Conservation (phyloP, 2,797 vertebrate genomes). For the Euphonia xanthogaster region DNA sequence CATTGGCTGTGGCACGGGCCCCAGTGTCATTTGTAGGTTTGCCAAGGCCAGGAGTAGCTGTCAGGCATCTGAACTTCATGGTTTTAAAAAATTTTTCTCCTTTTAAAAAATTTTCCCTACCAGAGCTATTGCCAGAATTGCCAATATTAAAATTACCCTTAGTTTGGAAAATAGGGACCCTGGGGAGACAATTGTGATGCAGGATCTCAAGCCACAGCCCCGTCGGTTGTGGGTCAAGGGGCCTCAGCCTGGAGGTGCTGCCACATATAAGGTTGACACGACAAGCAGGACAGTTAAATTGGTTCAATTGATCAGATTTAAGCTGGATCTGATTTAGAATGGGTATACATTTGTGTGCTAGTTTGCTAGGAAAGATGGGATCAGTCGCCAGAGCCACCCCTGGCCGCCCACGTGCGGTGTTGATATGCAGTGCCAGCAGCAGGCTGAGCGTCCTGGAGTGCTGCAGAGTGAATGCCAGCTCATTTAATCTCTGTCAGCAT, state of each 20-base stretch:
- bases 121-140: neutral
- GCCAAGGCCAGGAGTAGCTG: neutral
- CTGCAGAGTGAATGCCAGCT: neutral
- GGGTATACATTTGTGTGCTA: neutral
- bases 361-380: neutral
- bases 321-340: neutral
- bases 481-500: neutral
- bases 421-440: neutral
- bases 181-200: fast-evolving
- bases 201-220: neutral
- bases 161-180: neutral
- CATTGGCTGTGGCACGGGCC: fast-evolving
- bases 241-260: neutral
- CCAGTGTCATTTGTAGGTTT: neutral
- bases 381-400: neutral
- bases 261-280: neutral
- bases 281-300: neutral
- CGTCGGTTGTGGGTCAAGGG: fast-evolving
- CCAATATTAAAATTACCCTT: neutral
- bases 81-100: neutral
- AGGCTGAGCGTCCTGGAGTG: neutral
- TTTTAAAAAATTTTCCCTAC: neutral
- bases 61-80: neutral
- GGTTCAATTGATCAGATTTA: too few species aligned
- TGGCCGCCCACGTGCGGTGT: neutral